phyloP scores from a whole-genome alignment of 2,888 invertebrate genomes.

The Cepaea hortensis region DNA sequence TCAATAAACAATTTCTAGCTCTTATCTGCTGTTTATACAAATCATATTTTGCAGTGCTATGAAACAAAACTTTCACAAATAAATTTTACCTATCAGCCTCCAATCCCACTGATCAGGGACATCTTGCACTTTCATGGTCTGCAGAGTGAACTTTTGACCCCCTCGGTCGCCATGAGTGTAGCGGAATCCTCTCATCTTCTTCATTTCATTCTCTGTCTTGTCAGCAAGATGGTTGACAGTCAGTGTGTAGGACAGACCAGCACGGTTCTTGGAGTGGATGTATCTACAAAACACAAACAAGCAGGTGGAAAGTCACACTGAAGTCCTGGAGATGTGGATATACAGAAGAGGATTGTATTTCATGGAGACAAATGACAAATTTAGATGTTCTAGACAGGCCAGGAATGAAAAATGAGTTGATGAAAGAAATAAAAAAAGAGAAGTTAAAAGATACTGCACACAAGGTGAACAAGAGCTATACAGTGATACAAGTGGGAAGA shows the following conservation, averaged over 20 bases:
- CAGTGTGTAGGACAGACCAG: slow-evolving; percentile 84
- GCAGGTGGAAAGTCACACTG: too few relatives aligned
- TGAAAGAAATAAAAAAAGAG: too few relatives aligned
- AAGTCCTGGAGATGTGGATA: too few relatives aligned
- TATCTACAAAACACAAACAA: slow-evolving; percentile 78
- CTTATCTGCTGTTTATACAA: too few relatives aligned
- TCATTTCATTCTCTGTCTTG: slow-evolving; percentile 85
- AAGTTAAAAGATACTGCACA: too few relatives aligned
- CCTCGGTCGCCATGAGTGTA: slow-evolving; percentile 79
- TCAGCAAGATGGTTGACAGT: slow-evolving; percentile 93
- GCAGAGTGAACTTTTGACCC: slow-evolving; percentile 84
- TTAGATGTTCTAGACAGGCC: too few relatives aligned
- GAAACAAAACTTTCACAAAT: background rate
- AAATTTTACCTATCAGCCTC: slow-evolving; percentile 83
- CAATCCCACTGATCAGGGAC: slow-evolving; percentile 90
- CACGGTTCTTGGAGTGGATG: slow-evolving; percentile 89
- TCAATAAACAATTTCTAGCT: too few relatives aligned
- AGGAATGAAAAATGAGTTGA: too few relatives aligned
- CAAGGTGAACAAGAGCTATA: too few relatives aligned
- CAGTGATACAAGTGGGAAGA: too few relatives aligned
- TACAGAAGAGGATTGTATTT: too few relatives aligned
- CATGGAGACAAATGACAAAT: too few relatives aligned
- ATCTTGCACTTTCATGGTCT: slow-evolving; percentile 75
- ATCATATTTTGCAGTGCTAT: background rate
- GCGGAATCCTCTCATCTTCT: slow-evolving; percentile 65